phyloP scores from a whole-genome alignment of 2,113 vertebrate genomes.

The Lepidothrix coronata region DNA sequence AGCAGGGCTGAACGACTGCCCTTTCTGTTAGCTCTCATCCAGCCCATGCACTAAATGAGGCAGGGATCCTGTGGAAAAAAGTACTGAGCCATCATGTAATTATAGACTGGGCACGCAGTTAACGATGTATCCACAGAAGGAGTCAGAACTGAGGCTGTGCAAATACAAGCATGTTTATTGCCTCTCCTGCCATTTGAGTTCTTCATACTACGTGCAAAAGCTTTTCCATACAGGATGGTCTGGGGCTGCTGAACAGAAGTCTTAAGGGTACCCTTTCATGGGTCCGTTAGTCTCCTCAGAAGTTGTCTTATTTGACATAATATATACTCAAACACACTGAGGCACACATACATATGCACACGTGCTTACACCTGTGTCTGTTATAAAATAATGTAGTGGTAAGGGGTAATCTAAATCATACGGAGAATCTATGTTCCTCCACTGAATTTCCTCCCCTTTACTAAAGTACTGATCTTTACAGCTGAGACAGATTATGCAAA shows the following conservation, averaged over 20 bases:
- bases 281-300: neutral
- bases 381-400: neutral
- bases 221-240: neutral
- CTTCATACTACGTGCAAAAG: neutral
- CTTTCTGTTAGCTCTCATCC: neutral
- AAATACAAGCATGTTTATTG: neutral
- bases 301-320: neutral
- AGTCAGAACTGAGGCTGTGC: neutral
- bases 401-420: neutral
- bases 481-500: neutral
- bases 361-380: neutral
- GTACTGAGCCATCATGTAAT: neutral
- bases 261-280: neutral
- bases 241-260: neutral
- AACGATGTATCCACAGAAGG: neutral
- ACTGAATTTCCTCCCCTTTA: neutral
- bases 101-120: rapidly evolving
- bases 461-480: neutral
- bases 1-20: neutral
- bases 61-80: neutral
- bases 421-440: neutral
- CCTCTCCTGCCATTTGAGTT: neutral
- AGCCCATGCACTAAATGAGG: neutral
- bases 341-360: too few species aligned
- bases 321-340: neutral